Evolutionary conservation across 2,113 vertebrate genomes (phyloP), one percentile per base, ranked within the genome.

Genomic region (Ceyx margarethae): DNA sequence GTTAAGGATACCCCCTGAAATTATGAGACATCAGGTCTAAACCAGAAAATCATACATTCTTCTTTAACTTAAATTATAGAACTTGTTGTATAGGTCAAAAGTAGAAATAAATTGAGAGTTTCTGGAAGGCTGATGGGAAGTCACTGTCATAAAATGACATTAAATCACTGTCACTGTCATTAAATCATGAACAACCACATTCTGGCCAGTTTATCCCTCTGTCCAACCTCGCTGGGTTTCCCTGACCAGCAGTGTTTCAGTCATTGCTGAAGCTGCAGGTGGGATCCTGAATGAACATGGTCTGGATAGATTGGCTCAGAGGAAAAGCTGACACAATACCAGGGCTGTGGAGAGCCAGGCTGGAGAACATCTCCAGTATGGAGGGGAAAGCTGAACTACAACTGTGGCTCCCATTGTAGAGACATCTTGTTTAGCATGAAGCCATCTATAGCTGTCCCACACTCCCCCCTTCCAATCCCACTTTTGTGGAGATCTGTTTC

Each of bases 121-220:
- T 91, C 91, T 90, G 86, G 74, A 74, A 92, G 81, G 78, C 69
- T 81, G 77, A 40, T 84, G 89, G 66, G 91, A 73, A 86, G 77
- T 35, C 57, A 8, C 22, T 84, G 77, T 93, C 93, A 84, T 87
- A 77, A 86, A 5, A 71, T 1, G 37, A 37, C 37, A 37, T 37
- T 37, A 37, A 37, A 37, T 37, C 37, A 37, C 10, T 37, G 37
- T 37, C 37, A 37, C 37, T 37, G 37, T 37, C 37, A 37, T 37
- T 69, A 14, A 50, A 37, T 20, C 62, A 65, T 73, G 42, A 64
- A 66, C 45, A 77, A 5, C 2, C 12, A 3, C 3, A 1, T 37
- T 53, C 73, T 71, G 68, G 31, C 22, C 25, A 13, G 43, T 20
- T 57, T 50, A 31, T 62, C 53, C 0, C 29, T 53, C 66, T 51